A percentile compares a stretch with the other conserved stretches of the same genome.
phyloP scores from a whole-genome alignment of 2,797 vertebrate genomes.

The Monodelphis domestica region DNA sequence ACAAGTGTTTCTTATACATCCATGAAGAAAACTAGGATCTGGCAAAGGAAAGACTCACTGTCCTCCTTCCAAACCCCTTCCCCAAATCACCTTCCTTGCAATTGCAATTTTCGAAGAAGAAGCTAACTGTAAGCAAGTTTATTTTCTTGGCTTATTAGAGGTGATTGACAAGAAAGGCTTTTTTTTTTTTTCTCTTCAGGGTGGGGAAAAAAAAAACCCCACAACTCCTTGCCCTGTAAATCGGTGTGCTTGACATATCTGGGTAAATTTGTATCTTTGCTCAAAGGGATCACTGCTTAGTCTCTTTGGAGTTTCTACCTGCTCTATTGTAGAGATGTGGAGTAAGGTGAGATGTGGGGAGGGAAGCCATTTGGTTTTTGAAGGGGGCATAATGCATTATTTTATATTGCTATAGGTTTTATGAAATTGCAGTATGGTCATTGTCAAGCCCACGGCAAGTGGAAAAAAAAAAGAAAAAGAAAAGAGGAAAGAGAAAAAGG shows the following conservation, averaged over 20 bases:
- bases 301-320: constrained; percentile 77
- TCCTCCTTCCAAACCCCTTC: background rate
- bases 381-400: constrained; percentile 61
- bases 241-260: constrained; percentile 77
- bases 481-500: background rate
- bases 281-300: constrained; percentile 79
- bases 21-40: constrained; percentile 64
- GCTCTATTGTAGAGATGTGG: constrained; percentile 62
- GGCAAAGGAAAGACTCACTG: constrained; percentile 58
- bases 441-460: background rate
- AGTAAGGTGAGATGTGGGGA: constrained; percentile 61
- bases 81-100: constrained; percentile 61
- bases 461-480: no score
- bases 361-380: constrained; percentile 63
- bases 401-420: constrained; percentile 32
- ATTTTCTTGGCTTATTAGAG: constrained; percentile 74
- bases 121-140: constrained; percentile 68
- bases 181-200: constrained; percentile 58
- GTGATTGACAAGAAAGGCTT: constrained; percentile 77
- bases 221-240: constrained; percentile 81
- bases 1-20: constrained; percentile 79
- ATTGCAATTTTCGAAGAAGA: constrained; percentile 59
- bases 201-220: constrained; percentile 72
- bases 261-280: constrained; percentile 79
- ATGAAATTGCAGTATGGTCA: background rate